Evolutionary conservation across 2,797 vertebrate genomes (phyloP).

Genomic region (Darevskia nairensis): DNA sequence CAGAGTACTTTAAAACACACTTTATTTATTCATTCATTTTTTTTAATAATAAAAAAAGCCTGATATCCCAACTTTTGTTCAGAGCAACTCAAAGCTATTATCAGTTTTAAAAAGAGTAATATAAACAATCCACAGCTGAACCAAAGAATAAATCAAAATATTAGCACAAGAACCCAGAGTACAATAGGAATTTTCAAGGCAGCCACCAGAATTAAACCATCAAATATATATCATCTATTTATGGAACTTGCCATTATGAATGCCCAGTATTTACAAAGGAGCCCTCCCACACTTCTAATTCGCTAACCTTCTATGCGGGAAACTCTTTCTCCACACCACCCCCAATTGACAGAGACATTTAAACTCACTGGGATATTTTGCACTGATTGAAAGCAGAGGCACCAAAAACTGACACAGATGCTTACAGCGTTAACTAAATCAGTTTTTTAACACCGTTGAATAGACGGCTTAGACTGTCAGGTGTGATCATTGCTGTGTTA

Average conservation of each 20-base stretch:
- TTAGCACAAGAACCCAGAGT: too few relatives aligned
- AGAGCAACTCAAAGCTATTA: too few relatives aligned
- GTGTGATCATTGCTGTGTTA: not conserved
- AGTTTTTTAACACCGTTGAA: not conserved
- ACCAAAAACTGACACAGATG: not conserved
- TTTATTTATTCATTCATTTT: not conserved
- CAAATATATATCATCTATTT: not conserved
- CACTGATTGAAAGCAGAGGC: slow-evolving; percentile 4
- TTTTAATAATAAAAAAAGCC: too few relatives aligned
- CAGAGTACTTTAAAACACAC: not conserved
- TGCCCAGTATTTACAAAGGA: not conserved
- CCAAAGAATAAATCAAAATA: too few relatives aligned
- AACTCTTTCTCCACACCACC: not conserved
- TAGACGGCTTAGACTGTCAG: not conserved
- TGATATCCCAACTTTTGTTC: too few relatives aligned
- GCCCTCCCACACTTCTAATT: not conserved
- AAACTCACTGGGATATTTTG: slow-evolving; percentile 1
- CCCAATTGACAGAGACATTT: not conserved
- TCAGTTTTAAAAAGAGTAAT: too few relatives aligned
- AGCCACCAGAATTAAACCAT: too few relatives aligned
- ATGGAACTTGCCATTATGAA: not conserved
- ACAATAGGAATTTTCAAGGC: too few relatives aligned
- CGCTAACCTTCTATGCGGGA: not conserved
- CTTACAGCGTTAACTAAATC: not conserved
- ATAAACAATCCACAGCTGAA: too few relatives aligned